These are phyloP conservation scores for Papilio polytes DNA, from an alignment of 1,140 invertebrate species.

Conservation along the genomic window DNA sequence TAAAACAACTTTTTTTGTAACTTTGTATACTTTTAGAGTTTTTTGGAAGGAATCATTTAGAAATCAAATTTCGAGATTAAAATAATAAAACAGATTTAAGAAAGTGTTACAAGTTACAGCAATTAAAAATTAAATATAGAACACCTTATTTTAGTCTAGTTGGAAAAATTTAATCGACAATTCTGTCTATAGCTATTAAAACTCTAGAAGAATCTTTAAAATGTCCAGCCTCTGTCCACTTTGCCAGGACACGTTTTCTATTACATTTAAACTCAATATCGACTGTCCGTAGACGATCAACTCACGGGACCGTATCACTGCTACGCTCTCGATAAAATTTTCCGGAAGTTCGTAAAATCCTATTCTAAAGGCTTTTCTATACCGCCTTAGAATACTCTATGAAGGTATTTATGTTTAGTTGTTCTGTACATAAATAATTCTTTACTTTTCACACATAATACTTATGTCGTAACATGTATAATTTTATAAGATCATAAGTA, in stretches of 20 bases:
- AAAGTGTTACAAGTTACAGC: too few species aligned
- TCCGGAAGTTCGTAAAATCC: background rate
- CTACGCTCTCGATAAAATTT: background rate
- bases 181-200: background rate
- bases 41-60: background rate
- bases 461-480: too few species aligned
- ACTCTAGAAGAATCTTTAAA: background rate
- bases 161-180: background rate
- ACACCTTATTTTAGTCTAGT: too few species aligned
- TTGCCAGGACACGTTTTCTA: background rate
- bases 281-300: slow-evolving; percentile 1
- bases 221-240: background rate
- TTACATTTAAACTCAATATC: slow-evolving; percentile 2
- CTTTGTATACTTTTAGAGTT: background rate
- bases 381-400: too few species aligned
- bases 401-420: too few species aligned
- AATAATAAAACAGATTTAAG: background rate
- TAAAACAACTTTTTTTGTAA: background rate
- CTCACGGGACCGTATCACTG: background rate
- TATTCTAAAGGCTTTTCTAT: background rate
- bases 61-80: background rate
- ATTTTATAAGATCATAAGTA: too few species aligned
- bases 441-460: too few species aligned
- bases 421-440: too few species aligned
- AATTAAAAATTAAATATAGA: too few species aligned